Evolutionary conservation across 2,888 invertebrate species (phyloP), one percentile per base, ranked within the genome.

Genomic region (Euspilapteryx auroguttella): DNA sequence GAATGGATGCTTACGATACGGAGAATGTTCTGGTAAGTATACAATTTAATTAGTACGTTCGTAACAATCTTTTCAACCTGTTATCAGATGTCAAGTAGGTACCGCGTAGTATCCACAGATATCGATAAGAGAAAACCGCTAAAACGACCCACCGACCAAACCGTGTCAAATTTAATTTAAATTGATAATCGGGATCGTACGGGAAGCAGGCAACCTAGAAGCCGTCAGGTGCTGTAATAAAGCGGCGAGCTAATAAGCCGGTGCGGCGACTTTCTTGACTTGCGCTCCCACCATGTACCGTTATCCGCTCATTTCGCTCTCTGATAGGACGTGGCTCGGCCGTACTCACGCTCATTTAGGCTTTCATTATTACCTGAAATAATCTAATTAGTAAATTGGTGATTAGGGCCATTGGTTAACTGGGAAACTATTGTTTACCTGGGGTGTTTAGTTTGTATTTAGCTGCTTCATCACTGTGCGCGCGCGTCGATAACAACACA

Each of bases 201-300:
- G n/a, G n/a, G 8, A 38, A 41, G 40, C 59, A 50, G 49, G 55
- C 49, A 48, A 43, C 49, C 43, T 42, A 42, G 40, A 46, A 47
- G 55, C 51, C 59, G 55, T 37, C 36, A 50, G 42, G 47, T 66
- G 57, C 56, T 58, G 66, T 63, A 71, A 66, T 69, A 66, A 45
- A 11, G 4, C 14, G 10, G 24, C 12, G n/a, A 5, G 10, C 11
- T 14, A 10, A 14, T 24, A 6, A 24, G 6, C 63, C 55, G 49
- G 68, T 54, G 55, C 39, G 49, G 53, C 68, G 54, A 63, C 73
- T 75, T 75, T 75, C 73, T 53, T 68, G 55, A 48, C 48, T 56
- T 54, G 51, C n/a, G n/a, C 59, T 61, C 54, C 55, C 49, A 65
- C 73, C 64, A n/a, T 73, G 71, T 75, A 75, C 73, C 69, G 75